These are phyloP conservation scores for Arctocebus calabarensis DNA, from an alignment of 2,797 vertebrate genomes.

Conservation along the genomic window DNA sequence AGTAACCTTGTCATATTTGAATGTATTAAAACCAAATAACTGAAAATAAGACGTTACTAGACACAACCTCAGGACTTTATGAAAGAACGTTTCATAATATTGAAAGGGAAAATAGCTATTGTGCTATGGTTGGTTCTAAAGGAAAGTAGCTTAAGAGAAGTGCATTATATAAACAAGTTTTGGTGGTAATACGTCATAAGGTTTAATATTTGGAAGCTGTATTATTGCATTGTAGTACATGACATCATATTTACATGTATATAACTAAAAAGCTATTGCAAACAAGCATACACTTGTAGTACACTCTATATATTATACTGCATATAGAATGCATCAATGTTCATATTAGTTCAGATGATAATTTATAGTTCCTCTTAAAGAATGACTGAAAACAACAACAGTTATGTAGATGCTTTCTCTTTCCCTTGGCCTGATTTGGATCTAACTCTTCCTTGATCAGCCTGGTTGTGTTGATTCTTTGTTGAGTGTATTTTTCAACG, in stretches of 20 bases:
- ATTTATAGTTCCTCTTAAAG: neutral
- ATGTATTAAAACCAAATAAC: conserved; percentile 53
- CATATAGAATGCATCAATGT: neutral
- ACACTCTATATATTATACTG: neutral
- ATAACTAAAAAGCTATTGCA: neutral
- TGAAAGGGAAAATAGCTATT: conserved; percentile 8
- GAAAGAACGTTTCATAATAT: conserved; percentile 5
- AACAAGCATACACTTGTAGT: neutral
- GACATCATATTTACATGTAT: neutral
- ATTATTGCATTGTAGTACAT: neutral
- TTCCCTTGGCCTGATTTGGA: neutral
- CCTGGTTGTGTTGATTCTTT: neutral
- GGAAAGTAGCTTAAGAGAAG: neutral
- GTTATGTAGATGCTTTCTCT: neutral
- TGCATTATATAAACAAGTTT: neutral
- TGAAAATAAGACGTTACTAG: neutral
- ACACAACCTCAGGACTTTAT: neutral
- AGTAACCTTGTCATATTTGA: conserved; percentile 37
- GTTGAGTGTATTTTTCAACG: neutral
- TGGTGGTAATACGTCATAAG: neutral
- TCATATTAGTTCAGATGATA: neutral
- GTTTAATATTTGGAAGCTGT: neutral
- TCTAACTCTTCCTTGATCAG: neutral
- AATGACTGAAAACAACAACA: neutral
- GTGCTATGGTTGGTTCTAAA: neutral